phyloP scores from a whole-genome alignment of 2,888 invertebrate species.

The Autographa pulchrina region DNA sequence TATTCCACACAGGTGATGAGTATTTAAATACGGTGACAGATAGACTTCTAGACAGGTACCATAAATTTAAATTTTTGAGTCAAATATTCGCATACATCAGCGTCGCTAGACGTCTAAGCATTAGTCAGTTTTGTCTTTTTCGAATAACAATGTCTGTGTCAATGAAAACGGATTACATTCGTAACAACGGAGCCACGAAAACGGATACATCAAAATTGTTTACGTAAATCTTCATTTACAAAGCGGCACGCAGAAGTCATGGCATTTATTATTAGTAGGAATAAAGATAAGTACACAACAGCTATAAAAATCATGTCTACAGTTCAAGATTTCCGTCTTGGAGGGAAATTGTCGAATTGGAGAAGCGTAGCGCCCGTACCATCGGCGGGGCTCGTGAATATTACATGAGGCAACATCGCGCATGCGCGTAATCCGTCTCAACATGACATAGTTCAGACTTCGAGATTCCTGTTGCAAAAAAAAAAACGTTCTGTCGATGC shows the following conservation, averaged over 20 bases:
- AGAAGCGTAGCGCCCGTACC: slow-evolving; percentile 53
- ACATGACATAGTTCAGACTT: slow-evolving; percentile 59
- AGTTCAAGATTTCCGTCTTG: slow-evolving; percentile 60
- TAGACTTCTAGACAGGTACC: slow-evolving; percentile 40
- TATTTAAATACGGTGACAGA: slow-evolving; percentile 46
- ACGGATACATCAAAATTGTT: slow-evolving; percentile 44
- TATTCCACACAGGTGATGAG: slow-evolving; percentile 41
- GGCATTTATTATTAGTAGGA: slow-evolving; percentile 56
- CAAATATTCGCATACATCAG: slow-evolving; percentile 35
- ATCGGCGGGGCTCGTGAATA: slow-evolving; percentile 61
- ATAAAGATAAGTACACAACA: slow-evolving; percentile 57
- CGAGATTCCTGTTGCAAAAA: slow-evolving; percentile 34
- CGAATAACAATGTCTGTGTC: slow-evolving; percentile 13
- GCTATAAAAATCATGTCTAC: slow-evolving; percentile 62
- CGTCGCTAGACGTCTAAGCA: slow-evolving; percentile 22
- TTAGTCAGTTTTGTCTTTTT: slow-evolving; percentile 32
- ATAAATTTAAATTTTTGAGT: slow-evolving; percentile 47
- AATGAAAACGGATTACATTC: slow-evolving; percentile 28
- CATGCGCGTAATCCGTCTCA: slow-evolving; percentile 62
- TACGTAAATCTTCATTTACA: slow-evolving; percentile 45
- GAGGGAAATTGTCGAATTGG: slow-evolving; percentile 59
- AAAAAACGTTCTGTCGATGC: slow-evolving; percentile 32
- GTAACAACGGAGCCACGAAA: slow-evolving; percentile 22
- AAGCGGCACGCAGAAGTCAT: slow-evolving; percentile 47
- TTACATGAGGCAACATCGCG: slow-evolving; percentile 63